These are phyloP conservation scores for Sebastes iracundus DNA, from an alignment of 2,797 vertebrate species.

Conservation along the genomic window DNA sequence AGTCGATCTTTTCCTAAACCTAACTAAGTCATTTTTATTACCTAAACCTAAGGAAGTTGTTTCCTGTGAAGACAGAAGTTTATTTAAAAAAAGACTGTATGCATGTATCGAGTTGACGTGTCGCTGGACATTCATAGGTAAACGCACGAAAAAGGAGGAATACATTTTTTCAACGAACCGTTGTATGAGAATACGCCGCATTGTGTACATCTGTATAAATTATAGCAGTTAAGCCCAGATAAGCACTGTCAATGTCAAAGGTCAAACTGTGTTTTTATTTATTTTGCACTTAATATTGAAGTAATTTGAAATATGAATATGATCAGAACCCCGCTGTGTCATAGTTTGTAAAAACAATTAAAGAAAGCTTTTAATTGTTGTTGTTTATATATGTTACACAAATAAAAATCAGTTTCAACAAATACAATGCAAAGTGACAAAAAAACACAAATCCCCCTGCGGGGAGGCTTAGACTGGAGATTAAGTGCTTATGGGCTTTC, in stretches of 20 bases:
- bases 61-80: too few relatives aligned
- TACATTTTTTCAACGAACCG: fast-evolving
- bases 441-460: constrained; percentile 35
- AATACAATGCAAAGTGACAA: constrained; percentile 33
- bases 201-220: not conserved
- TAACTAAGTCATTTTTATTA: too few relatives aligned
- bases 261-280: not conserved
- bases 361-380: not conserved
- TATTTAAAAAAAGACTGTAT: too few relatives aligned
- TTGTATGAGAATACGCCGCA: too few relatives aligned
- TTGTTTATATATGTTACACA: not conserved
- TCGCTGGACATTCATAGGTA: too few relatives aligned
- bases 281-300: not conserved
- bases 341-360: not conserved
- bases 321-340: not conserved
- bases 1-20: too few relatives aligned
- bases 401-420: constrained; percentile 5
- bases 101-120: too few relatives aligned
- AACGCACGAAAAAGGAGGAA: too few relatives aligned
- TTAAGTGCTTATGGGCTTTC: constrained; percentile 42
- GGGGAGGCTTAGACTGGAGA: constrained; percentile 26
- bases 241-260: not conserved
- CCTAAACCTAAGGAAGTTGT: too few relatives aligned
- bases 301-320: not conserved
- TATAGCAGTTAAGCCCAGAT: not conserved